These are phyloP conservation scores for Gobionotothen gibberifrons DNA, from an alignment of 2,797 vertebrate species.

Conservation along the genomic window DNA sequence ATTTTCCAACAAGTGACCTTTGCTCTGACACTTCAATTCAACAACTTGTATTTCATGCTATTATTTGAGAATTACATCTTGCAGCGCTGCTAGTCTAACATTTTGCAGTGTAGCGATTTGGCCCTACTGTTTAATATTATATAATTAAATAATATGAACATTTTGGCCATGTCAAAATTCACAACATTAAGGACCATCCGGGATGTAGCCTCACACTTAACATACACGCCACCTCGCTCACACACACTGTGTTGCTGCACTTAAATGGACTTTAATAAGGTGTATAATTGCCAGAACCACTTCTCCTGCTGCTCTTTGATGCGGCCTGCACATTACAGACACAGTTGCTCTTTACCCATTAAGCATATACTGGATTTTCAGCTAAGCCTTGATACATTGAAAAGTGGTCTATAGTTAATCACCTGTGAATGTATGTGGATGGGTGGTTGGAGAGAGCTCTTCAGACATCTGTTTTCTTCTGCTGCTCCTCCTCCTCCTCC, in stretches of 20 bases:
- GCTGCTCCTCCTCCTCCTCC: neutral
- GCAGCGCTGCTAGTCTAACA: neutral
- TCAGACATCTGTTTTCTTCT: neutral
- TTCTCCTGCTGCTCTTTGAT: constrained; percentile 53
- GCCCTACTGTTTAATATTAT: neutral
- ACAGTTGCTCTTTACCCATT: constrained; percentile 54
- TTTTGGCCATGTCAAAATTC: constrained; percentile 19
- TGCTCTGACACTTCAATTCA: neutral
- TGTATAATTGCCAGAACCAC: constrained; percentile 52
- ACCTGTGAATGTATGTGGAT: neutral
- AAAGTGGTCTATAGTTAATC: neutral
- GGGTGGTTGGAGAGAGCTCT: neutral
- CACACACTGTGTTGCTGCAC: constrained; percentile 27
- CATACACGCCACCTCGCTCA: neutral
- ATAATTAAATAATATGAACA: constrained; percentile 18
- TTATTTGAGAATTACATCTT: neutral
- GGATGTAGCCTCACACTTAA: constrained; percentile 3
- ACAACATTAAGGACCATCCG: constrained; percentile 32
- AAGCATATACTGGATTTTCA: constrained; percentile 32
- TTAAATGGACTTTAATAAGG: constrained; percentile 63
- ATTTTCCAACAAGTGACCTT: neutral
- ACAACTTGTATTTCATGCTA: neutral
- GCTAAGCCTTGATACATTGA: constrained; percentile 12
- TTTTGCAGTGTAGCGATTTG: neutral
- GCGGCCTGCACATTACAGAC: constrained; percentile 40